Evolutionary conservation across 2,888 invertebrate species (phyloP), one percentile per base, ranked within the genome.

Genomic region (Dryomyza anilis): DNA sequence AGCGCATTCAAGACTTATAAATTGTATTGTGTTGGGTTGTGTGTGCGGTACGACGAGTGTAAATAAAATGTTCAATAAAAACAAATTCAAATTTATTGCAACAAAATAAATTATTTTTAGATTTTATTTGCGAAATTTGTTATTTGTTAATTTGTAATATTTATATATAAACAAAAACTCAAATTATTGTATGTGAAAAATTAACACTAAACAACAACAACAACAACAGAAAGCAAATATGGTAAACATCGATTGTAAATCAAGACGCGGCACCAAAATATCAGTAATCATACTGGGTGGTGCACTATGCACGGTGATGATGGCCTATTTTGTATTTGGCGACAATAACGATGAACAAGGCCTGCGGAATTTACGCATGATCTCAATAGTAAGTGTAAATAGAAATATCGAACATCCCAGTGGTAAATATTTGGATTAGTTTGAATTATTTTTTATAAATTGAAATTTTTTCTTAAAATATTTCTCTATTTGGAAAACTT

Each of bases 311-410:
- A 73, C 79, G 43, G 77, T 81, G 3, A 74, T 83, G 74, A 75
- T 82, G 74, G 80, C 83, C 19, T 82, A 81, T 67, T 76, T 80
- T 67, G 83, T 78, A n/a, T 81, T 82, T 67, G 83, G 82, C 1
- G 81, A 83, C 64, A 80, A 73, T 69, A 80, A 81, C 68, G 82
- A 81, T 60, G 78, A 79, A 64, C 77, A 79, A 65, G 79, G 78
- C 53, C 68, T 81, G 33, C 72, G 78, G 67, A 81, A 81, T 67
- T 71, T 83, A 53, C 77, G 81, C 55, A 81, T 82, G 80, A 81
- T 80, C 64, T 80, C 81, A 33, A 79, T 83, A 70, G 83, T 83
- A 73, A 79, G 81, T 69, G 62, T n/a, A n/a, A n/a, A n/a, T n/a
- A n/a, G n/a, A n/a, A n/a, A n/a, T n/a, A n/a, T n/a, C n/a, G n/a